Percentiles rank a stretch among this genome's conserved stretches.
Evolutionary conservation across 2,113 vertebrate species (phyloP).

Genomic region (Crotophaga sulcirostris): DNA sequence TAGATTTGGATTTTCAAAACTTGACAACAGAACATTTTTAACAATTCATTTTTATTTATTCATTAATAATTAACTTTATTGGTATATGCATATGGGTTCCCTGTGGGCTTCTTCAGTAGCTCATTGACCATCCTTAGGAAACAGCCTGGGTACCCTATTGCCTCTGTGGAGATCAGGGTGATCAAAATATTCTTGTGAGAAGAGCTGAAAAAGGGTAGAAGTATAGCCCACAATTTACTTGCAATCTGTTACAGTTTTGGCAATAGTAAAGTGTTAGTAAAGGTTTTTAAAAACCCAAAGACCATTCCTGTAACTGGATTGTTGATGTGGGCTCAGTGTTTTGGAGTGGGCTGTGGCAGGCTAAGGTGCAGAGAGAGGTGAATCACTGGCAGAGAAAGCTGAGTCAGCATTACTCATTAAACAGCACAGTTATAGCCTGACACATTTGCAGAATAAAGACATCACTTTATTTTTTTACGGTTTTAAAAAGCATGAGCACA

Average conservation of each 20-base stretch:
- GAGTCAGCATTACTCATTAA: neutral
- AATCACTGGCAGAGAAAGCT: neutral
- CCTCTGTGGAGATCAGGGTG: neutral
- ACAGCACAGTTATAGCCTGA: neutral
- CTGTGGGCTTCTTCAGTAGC: neutral
- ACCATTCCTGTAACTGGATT: neutral
- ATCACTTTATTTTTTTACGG: neutral
- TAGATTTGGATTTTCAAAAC: neutral
- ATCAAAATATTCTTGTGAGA: neutral
- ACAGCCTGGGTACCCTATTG: neutral
- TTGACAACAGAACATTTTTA: neutral
- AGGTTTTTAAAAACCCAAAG: neutral
- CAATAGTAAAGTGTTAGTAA: neutral
- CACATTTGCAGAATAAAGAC: neutral
- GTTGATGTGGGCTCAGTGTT: fast-evolving
- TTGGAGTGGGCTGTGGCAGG: neutral
- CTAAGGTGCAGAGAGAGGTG: neutral
- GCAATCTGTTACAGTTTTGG: neutral
- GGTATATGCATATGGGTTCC: neutral
- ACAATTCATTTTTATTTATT: neutral
- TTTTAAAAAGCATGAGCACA: neutral
- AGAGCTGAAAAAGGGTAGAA: neutral
- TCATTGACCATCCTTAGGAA: neutral
- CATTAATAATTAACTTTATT: neutral
- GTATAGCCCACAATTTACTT: neutral